These are phyloP conservation scores for Proterorhinus semilunaris DNA, from an alignment of 2,113 vertebrate species.

Conservation along the genomic window DNA sequence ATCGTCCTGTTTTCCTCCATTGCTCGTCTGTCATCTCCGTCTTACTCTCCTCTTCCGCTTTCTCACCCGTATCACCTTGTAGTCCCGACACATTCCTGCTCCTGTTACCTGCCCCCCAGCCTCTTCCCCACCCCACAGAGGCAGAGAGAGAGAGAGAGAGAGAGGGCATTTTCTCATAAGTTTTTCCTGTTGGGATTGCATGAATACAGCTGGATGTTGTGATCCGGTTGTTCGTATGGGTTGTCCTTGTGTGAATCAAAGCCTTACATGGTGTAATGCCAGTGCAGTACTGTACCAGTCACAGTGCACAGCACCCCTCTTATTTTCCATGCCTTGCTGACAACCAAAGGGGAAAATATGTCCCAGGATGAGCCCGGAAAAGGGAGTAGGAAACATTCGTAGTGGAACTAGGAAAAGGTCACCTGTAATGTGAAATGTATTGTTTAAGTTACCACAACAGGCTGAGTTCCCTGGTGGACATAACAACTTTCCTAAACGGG, in stretches of 20 bases:
- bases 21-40: constrained; percentile 2
- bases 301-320: constrained; percentile 26
- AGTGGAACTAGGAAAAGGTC: constrained; percentile 43
- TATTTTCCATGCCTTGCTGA: constrained; percentile 39
- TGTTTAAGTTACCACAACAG: background rate
- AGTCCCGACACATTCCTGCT: background rate
- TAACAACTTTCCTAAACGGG: background rate
- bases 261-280: constrained; percentile 67
- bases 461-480: background rate
- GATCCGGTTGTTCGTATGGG: constrained; percentile 47
- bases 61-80: background rate
- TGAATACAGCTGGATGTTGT: constrained; percentile 29
- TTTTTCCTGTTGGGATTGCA: constrained; percentile 14
- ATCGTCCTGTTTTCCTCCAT: background rate
- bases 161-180: constrained; percentile 6
- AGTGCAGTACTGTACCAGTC: constrained; percentile 48
- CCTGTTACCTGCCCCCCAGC: background rate
- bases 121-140: background rate
- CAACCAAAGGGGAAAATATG: constrained; percentile 12
- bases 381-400: constrained; percentile 52
- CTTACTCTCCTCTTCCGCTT: background rate
- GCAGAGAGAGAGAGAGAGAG: background rate
- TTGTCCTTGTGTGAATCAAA: constrained; percentile 59
- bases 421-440: background rate
- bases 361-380: constrained; percentile 47